phyloP scores from a whole-genome alignment of 1,140 invertebrate genomes.

The Samia ricini region DNA sequence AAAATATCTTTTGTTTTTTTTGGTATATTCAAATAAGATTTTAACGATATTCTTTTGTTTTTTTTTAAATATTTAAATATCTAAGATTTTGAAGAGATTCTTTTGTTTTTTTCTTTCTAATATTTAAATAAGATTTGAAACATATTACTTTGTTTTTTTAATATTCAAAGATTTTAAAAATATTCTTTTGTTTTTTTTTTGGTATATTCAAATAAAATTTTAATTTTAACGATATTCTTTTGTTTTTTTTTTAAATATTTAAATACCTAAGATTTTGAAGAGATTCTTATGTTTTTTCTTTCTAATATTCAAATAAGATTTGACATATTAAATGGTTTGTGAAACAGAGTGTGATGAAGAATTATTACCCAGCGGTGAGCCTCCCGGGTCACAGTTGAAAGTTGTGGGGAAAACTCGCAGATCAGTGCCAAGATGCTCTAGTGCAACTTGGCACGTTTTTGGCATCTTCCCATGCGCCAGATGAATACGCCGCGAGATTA shows the following conservation, averaged over 20 bases:
- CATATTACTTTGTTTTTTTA: too few species aligned
- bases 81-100: too few species aligned
- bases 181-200: not conserved
- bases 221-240: too few species aligned
- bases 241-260: not conserved
- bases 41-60: too few species aligned
- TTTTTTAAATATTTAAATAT: too few species aligned
- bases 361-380: slow-evolving; percentile 50
- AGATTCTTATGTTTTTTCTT: not conserved
- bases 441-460: slow-evolving; percentile 99
- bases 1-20: not conserved
- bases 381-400: slow-evolving; percentile 94
- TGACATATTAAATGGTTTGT: not conserved
- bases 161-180: too few species aligned
- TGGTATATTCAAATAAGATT: too few species aligned
- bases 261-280: too few species aligned
- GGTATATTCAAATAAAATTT: too few species aligned
- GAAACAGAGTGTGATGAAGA: slow-evolving; percentile 83
- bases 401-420: slow-evolving; percentile 88
- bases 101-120: too few species aligned
- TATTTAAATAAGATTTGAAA: too few species aligned
- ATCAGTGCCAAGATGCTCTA: slow-evolving; percentile 98
- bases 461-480: slow-evolving; percentile 93
- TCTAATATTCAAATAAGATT: too few species aligned
- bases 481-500: slow-evolving; percentile 94